These are phyloP conservation scores for Danio rerio DNA, from an alignment of 2,113 vertebrate species.

Conservation along the genomic window GRCz12tu NC_133185.1:42192001-42192500, in stretches of 20 bases:
- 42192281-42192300: slow-evolving; percentile 73
- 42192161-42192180: slow-evolving; percentile 67
- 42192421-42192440: background rate
- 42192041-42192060: background rate
- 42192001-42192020: no score
- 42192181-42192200: slow-evolving; percentile 46
- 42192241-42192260: slow-evolving; percentile 66
- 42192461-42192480: slow-evolving; percentile 3
- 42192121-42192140: slow-evolving; percentile 56
- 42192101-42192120: background rate
- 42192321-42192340: slow-evolving; percentile 48
- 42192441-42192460: background rate
- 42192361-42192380: slow-evolving; percentile 51
- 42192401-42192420: background rate
- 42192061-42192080: no score
- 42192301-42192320: slow-evolving; percentile 32
- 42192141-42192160: slow-evolving; percentile 43
- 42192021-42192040: background rate
- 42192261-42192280: slow-evolving; percentile 55
- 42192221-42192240: slow-evolving; percentile 58
- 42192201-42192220: slow-evolving; percentile 6
- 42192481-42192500: background rate
- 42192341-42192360: slow-evolving; percentile 53
- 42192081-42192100: background rate
- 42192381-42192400: background rate